These are phyloP conservation scores for Euleptes europaea DNA, from an alignment of 2,113 vertebrate species.

Conservation along the genomic window DNA sequence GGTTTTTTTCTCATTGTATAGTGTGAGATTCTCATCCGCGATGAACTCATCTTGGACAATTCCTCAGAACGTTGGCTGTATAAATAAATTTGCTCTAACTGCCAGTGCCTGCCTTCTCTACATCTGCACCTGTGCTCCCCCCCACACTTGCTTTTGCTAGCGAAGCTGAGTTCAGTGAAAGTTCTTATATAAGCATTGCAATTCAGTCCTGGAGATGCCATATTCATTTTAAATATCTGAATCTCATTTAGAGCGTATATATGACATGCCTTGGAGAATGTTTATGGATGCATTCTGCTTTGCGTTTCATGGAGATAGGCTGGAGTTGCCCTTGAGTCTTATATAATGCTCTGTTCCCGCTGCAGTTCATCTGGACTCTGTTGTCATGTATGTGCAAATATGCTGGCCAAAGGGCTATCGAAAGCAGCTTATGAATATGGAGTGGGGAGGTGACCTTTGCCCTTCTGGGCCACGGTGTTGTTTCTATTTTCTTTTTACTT, in stretches of 20 bases:
- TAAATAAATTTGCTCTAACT: too few species aligned
- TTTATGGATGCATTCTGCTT: neutral
- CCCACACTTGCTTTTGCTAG: neutral
- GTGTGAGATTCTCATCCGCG: too few species aligned
- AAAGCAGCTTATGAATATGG: constrained; percentile 21
- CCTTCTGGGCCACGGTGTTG: neutral
- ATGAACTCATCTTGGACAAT: too few species aligned
- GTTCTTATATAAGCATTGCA: too few species aligned
- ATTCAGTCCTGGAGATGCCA: neutral
- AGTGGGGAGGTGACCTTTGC: neutral
- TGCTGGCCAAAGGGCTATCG: neutral
- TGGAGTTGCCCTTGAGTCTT: neutral
- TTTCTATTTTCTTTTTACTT: neutral
- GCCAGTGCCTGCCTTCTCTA: too few species aligned
- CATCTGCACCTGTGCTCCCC: neutral
- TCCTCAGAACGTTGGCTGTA: too few species aligned
- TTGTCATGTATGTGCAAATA: neutral
- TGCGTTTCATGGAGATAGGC: neutral
- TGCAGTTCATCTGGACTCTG: neutral
- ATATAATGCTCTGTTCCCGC: neutral
- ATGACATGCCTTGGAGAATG: neutral
- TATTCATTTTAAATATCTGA: neutral
- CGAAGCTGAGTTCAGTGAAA: neutral
- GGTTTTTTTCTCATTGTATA: too few species aligned
- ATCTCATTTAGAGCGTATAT: neutral